Base-by-base conservation (phyloP, 2,797 vertebrate genomes). In the Kryptolebias ocellatus region DNA sequence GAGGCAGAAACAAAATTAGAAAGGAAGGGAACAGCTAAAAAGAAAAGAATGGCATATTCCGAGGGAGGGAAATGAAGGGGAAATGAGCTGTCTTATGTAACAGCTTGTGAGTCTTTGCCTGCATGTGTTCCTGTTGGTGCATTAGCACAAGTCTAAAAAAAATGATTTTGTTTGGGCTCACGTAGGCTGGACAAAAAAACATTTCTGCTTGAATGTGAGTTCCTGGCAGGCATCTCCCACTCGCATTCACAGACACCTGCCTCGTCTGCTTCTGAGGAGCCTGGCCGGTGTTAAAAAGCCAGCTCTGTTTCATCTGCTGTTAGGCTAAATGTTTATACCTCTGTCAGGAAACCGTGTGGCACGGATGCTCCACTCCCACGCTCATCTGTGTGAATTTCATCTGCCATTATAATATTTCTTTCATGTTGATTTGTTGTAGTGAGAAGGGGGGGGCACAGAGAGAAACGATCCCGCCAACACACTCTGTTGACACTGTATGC, bases 251-350 rank as follows among this genome's bases (percentile, higher is more conserved):
- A 77, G 68, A 78, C 82, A 85, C 81, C 84, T 81, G 77, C 75
- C 75, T 70, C 1, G 72, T 68, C 68, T 66, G 71, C 81, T 68
- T 81, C 73, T 20, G 72, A 76, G 62, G 78, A 84, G 76, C 66
- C 57, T 20, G 78, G 77, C 74, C 82, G 47, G 61, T 71, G 82
- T 82, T 78, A 77, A 83, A 69, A 49, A 86, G 83, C 66, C 78
- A 67, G 68, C 71, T 69, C 34, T 1, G 76, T 81, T 79, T 76
- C 60, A 72, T 83, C 81, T 84, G 49, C 65, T 14, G 66, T 72
- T 2, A 39, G 75, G 79, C 78, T 84, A 85, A 88, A 87, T 84
- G 87, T 89, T 90, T 84, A 79, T 85, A 83, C 85, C 83, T 82
- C 82, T 71, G 82, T 83, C 79, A 70, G 83, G 76, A 66, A 81